Base-by-base conservation (phyloP, 2,888 invertebrate species). In the Drosophila seclusa region DNA sequence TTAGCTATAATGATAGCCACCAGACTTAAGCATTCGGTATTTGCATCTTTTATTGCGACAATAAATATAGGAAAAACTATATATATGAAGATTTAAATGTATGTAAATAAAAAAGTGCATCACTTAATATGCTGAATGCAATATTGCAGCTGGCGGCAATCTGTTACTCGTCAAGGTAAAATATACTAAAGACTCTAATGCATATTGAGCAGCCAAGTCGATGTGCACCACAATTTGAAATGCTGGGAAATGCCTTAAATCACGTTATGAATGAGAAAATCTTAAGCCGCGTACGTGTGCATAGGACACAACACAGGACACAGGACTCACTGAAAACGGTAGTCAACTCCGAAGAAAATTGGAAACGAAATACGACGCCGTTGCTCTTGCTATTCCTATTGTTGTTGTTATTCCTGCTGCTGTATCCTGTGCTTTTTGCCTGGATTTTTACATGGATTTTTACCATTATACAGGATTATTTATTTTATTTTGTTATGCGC, bases 401-500 rank as follows among this genome's bases (percentile, higher is more conserved):
- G 63, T 49, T 62, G 45, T 54, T 50, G 42, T 34, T 62, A 62
- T 55, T 45, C 48, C 36, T 62, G 52, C 18, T 24, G 40, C 24
- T 65, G 52, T 64, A 58, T 55, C 36, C 62, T 64, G 67, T 45
- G n/a, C 29, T 31, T 61, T 62, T 67, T 68, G 76, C 59, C 63
- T 59, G 73, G 57, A 58, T 68, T 68, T 62, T 68, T 68, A 84
- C 69, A 64, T 62, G 77, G 72, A 29, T 58, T 74, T 80, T 79
- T 87, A 71, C 82, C 82, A 89, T 89, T 90, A 89, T 87, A 87
- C 82, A 73, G 85, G 87, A 87, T 90, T 87, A 90, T 87, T 89
- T 90, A 87, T 87, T 84, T 87, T 90, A 90, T 87, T 89, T 87
- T 82, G 89, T 87, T 87, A 84, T 87, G 87, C 87, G 87, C 80